Base-by-base conservation (phyloP, 2,113 vertebrate genomes). In the Antennarius striatus region DNA sequence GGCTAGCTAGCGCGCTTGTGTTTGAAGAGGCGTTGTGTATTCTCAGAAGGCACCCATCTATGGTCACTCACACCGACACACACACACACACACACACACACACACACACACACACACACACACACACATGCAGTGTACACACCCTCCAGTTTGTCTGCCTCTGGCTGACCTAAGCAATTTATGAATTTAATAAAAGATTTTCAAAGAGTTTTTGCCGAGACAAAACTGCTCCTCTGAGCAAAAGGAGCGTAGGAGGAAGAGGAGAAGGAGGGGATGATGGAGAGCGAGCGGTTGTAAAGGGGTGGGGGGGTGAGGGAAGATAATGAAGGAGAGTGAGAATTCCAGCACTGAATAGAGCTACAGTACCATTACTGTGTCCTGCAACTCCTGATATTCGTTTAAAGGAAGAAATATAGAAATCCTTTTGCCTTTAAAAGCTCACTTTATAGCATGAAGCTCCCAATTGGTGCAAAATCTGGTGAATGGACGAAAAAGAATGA, bases 151-250 rank as follows among this genome's bases (percentile, higher is more conserved):
- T 47, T 47, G 48, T 63, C 47, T 79, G 64, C 80, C 81, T 79
- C 72, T 2, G 28, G 78, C 76, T 77, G 77, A 86, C 83, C 77
- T 77, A 48, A 85, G 84, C 84, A 86, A 86, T 89, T 86, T 82
- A 90, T 86, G 75, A 83, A 88, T 88, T 86, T 85, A 91, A 87
- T 87, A 91, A 88, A 88, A 81, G 70, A 76, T 71, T 82, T 81
- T 88, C 77, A 74, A 80, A 72, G 84, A 68, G 69, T 84, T 83
- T 76, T 67, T 59, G 64, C 75, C n/a, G 40, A 75, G 78, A 75
- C 46, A 55, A 83, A 81, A 81, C 72, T 68, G 57, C 75, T 80
- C 73, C 79, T 74, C 36, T 28, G 65, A 73, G 83, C 61, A 75
- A 58, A 22, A 80, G 68, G 17, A 66, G 17, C 39, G 30, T 48